Base-by-base conservation (phyloP, 2,113 vertebrate species). In the Meleagris gallopavo region DNA sequence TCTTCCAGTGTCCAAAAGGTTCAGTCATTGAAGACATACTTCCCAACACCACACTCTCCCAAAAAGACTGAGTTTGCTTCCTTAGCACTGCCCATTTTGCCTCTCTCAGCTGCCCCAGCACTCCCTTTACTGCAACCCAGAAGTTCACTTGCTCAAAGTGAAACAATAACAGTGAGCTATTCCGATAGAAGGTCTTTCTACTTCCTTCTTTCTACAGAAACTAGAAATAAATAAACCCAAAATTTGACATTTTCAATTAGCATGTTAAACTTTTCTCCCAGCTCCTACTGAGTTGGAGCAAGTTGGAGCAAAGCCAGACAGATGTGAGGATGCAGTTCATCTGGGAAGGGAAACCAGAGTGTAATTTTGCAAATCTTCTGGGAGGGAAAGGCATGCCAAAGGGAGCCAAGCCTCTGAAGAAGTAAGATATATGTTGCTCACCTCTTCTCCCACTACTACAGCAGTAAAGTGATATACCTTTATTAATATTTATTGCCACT, bases 211-310 rank as follows among this genome's bases (percentile, higher is more conserved):
- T 77, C 64, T 69, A 95, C 88, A 91, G 84, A 54, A 96, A 66
- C 69, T 54, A 86, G 76, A 45, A 94, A 81, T 93, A 95, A 95
- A 95, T 88, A 96, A 93, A 92, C 70, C 61, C 77, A 75, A 94
- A 94, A 78, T 83, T 95, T 96, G 95, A 95, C 91, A 88, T 86
- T 86, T 95, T 94, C 91, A 78, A 93, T 97, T 95, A 95, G 73
- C 83, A 92, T 75, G 80, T 76, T 96, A 70, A 91, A 93, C 36
- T 91, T 88, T 86, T 88, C 86, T 95, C 66, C 83, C 73, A 82
- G 48, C 92, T 95, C 73, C 94, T 95, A 84, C 90, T 86, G 88
- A 84, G 70, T 95, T 78, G 57, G 57, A 94, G 74, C 43, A 79
- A 73, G 73, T 76, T 94, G 94, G 91, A 95, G 57, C n/a, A 41